phyloP scores from a whole-genome alignment of 2,797 vertebrate genomes.

The Podarcis lilfordi region DNA sequence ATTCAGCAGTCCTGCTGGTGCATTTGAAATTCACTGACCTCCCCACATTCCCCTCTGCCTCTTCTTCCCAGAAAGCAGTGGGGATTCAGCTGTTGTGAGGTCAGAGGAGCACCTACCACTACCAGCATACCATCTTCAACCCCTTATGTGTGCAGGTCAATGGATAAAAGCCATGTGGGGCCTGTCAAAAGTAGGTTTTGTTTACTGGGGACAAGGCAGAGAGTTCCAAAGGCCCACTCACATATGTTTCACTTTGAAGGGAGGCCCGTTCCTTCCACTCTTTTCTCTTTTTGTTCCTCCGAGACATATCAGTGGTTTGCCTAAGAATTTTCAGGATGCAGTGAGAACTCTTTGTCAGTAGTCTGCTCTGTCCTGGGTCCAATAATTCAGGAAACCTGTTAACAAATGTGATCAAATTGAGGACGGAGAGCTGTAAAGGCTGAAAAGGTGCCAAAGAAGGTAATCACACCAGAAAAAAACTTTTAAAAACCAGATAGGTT shows the following conservation, averaged over 20 bases:
- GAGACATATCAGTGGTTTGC: background rate
- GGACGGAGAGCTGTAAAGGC: background rate
- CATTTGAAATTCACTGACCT: no score
- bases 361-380: background rate
- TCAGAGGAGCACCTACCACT: no score
- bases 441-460: background rate
- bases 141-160: no score
- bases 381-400: background rate
- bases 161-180: no score
- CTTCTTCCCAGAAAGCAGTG: no score
- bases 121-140: no score
- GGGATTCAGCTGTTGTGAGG: no score
- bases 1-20: no score
- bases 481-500: background rate
- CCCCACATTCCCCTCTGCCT: no score
- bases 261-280: background rate
- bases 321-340: background rate
- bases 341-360: background rate
- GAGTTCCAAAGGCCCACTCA: background rate
- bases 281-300: background rate
- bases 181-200: no score
- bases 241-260: background rate
- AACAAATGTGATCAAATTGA: background rate
- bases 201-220: background rate
- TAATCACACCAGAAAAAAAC: no score